phyloP scores from a whole-genome alignment of 2,888 invertebrate genomes.

The Aphodius granarius region DNA sequence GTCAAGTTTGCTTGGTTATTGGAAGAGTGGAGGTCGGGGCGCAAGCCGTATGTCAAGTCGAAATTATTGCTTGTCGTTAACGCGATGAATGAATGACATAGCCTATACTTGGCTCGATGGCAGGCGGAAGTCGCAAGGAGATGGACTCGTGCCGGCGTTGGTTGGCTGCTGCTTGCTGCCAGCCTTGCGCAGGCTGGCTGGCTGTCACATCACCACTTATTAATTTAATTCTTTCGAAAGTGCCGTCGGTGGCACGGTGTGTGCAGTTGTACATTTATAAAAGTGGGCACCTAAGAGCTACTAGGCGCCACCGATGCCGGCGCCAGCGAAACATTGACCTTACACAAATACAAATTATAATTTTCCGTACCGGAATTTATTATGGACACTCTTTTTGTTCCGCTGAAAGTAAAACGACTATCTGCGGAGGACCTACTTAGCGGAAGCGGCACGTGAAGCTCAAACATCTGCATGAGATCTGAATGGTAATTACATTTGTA shows the following conservation, averaged over 20 bases:
- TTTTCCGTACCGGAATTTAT: conserved; percentile 13
- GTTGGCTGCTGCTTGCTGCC: background rate
- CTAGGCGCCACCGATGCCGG: conserved; percentile 37
- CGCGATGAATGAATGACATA: conserved; percentile 28
- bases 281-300: conserved; percentile 7
- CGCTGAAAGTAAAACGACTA: background rate
- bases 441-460: conserved; percentile 1
- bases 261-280: conserved; percentile 1
- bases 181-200: background rate
- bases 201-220: background rate
- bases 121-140: conserved; percentile 33
- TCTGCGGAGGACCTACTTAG: background rate
- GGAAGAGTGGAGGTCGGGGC: background rate
- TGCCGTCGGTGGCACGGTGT: conserved; percentile 1
- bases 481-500: background rate
- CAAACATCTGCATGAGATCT: background rate
- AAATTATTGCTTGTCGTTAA: conserved; percentile 13
- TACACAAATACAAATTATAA: conserved; percentile 37
- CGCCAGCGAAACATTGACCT: conserved; percentile 42
- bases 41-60: background rate
- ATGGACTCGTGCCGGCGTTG: conserved; percentile 30
- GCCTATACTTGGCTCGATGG: conserved; percentile 26
- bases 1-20: background rate
- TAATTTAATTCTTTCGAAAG: conserved; percentile 15
- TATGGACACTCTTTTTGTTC: conserved; percentile 1